Base-by-base conservation (phyloP, 2,797 vertebrate genomes). In the Phyllotis vaccarum region DNA sequence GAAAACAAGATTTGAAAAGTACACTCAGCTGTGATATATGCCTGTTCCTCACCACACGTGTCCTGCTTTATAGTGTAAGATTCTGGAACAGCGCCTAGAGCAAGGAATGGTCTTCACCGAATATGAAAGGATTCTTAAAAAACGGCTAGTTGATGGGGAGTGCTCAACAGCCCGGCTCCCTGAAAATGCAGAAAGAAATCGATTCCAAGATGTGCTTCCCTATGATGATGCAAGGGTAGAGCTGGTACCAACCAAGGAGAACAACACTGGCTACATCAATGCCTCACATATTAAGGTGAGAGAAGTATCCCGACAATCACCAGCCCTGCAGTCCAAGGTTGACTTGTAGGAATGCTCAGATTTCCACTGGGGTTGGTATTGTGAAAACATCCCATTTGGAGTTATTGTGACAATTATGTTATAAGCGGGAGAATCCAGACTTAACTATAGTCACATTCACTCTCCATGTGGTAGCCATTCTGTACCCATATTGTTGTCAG, bases 181-280 rank as follows among this genome's bases (percentile, higher is more conserved):
- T 0, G 99, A 99, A 95, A 99, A 99, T 13, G 98, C 98, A 0
- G 99, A 99, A 91, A 98, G 99, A 90, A 99, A 99, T 97, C 98
- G 99, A 27, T 99, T 99, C 98, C 99, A 99, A 80, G 99, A 99
- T 0, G 99, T 99, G 27, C 99, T 99, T 96, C 99, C 99, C 2
- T 99, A 99, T 0, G 99, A 99, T 6, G 99, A 99, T 56, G 99
- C 99, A 24, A 98, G 99, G 12, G 99, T 99, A 97, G 99, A 99
- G 98, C 98, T 99, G 96, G 99, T 99, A 89, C 99, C 99, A 96
- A 99, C 99, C 80, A 99, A 99, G 98, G 99, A 99, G 97, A 99
- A 99, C 98, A 99, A 99, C 97, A 99, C 99, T 0, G 99, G 99
- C 74, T 99, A 99, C 98, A 99, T 99, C 98, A 99, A 99, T 0